Evolutionary conservation across 2,797 vertebrate species (phyloP).

Genomic region (Cirrhinus mrigala): DNA sequence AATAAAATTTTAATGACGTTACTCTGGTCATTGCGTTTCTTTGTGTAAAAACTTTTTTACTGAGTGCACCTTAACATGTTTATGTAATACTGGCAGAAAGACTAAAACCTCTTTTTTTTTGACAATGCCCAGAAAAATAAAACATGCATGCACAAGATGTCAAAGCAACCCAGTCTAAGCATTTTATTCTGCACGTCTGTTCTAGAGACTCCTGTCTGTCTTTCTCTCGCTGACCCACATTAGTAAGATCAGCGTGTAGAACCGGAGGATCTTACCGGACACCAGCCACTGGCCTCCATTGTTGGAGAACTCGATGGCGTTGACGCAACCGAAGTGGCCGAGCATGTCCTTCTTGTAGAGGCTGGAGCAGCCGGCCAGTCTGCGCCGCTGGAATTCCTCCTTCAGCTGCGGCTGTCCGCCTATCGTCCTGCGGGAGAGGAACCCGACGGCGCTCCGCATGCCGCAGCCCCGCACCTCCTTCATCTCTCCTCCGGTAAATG

Average conservation of each 20-base stretch:
- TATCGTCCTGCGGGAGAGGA: slow-evolving; percentile 92
- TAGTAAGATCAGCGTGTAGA: neutral
- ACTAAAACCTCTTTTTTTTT: neutral
- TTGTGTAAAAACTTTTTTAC: slow-evolving; percentile 1
- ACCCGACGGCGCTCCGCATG: slow-evolving; percentile 93
- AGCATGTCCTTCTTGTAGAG: slow-evolving; percentile 97
- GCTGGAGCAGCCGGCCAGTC: slow-evolving; percentile 91
- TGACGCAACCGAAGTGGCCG: slow-evolving; percentile 98
- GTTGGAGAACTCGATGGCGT: slow-evolving; percentile 99
- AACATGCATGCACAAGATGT: neutral
- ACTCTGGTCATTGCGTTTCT: neutral
- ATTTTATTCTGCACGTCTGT: neutral
- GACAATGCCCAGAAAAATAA: neutral
- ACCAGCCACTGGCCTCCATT: slow-evolving; percentile 97
- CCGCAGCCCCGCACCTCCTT: slow-evolving; percentile 88
- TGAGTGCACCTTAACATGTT: neutral
- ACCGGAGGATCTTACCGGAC: slow-evolving; percentile 85
- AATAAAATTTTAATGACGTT: neutral
- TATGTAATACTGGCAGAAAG: neutral
- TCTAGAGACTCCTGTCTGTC: neutral
- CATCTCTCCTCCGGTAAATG: slow-evolving; percentile 71
- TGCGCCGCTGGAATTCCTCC: slow-evolving; percentile 93
- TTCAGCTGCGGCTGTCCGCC: slow-evolving; percentile 90
- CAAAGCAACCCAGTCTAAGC: neutral
- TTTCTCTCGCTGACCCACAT: slow-evolving; percentile 35